Conservation (phyloP, 2,113 vertebrate genomes). For the Platycercus adscitus region DNA sequence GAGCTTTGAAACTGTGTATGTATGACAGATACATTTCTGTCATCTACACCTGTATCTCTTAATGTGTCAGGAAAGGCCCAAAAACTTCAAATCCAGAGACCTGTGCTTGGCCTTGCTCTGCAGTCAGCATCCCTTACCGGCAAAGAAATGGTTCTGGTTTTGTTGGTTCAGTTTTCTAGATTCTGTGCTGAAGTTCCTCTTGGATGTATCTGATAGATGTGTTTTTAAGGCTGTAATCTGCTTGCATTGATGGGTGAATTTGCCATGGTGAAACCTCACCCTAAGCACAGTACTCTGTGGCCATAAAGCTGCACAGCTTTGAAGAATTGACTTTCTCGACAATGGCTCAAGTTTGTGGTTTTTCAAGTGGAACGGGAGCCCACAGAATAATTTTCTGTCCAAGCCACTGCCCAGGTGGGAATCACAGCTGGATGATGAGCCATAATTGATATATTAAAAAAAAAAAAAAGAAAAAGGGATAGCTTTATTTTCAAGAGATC, state of each 20-base stretch:
- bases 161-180: background rate
- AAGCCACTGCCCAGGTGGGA: background rate
- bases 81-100: background rate
- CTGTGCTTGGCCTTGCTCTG: background rate
- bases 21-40: background rate
- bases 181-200: background rate
- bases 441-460: background rate
- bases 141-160: background rate
- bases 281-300: background rate
- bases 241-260: background rate
- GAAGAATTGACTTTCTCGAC: background rate
- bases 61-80: background rate
- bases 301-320: background rate
- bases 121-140: background rate
- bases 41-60: background rate
- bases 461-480: background rate
- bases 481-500: background rate
- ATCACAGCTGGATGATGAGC: background rate
- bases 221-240: background rate
- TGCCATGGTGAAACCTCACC: background rate
- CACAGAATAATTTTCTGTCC: background rate
- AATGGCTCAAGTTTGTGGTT: background rate
- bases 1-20: background rate
- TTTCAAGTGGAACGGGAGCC: background rate
- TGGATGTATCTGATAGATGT: background rate